Evolutionary conservation across 2,888 invertebrate genomes (phyloP), one percentile per base, ranked within the genome.

Genomic region (Drosophila kokeensis): DNA sequence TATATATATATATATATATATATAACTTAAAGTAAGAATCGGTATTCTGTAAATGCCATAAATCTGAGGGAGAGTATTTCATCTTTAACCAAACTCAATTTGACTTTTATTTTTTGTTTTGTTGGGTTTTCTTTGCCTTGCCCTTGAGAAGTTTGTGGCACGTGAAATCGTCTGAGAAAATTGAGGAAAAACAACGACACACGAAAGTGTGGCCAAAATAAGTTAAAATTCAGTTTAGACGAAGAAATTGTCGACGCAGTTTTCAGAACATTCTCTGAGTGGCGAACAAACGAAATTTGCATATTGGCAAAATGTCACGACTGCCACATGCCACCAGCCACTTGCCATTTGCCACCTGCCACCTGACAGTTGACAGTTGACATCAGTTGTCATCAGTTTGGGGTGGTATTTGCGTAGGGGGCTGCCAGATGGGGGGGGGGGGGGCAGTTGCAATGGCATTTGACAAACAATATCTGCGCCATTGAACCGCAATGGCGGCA

Each of bases 91-190:
- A 49, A 64, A 64, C 4, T 53, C 34, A 45, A 48, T 42, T 64
- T 71, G 55, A 69, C 48, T 45, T 68, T 64, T 6, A 13, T 10
- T 50, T 69, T 69, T 64, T 48, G 64, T 40, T 67, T 27, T 80
- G 6, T 36, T 18, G 24, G 73, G 42, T 73, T 83, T 87, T 92
- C 92, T 93, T 93, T 93, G 85, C 92, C 90, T 87, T 91, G 91
- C 92, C 90, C 93, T 93, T 83, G 84, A 89, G 85, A 91, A 92
- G 86, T 92, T 91, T 90, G 90, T 92, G 90, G 87, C 91, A 92
- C 92, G 92, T 92, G 90, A 92, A 93, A 92, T 92, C 91, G 91
- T 81, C 86, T 69, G 76, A 81, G 90, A 88, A 92, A 92, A 91
- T 92, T 91, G 90, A 87, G 89, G 2, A 21, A 40, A 82, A 87